Evolutionary conservation across 2,888 invertebrate genomes (phyloP).

Genomic region (Calameuta idolon): DNA sequence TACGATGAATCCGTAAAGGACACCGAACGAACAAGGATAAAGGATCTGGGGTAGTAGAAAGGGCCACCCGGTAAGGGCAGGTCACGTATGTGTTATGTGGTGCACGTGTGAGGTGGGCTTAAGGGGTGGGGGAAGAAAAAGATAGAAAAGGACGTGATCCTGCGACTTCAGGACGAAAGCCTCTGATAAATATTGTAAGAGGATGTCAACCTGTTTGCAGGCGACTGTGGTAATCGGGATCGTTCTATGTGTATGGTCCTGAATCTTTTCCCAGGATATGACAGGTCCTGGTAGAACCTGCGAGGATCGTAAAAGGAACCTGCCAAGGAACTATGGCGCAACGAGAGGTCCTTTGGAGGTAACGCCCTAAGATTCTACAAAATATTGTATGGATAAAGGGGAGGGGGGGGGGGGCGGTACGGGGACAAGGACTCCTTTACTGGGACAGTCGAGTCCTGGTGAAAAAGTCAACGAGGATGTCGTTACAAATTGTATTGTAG

Average conservation of each 20-base stretch:
- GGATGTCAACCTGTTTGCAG: constrained; percentile 48
- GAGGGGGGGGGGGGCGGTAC: not conserved
- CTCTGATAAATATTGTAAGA: constrained; percentile 43
- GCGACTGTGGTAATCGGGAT: constrained; percentile 33
- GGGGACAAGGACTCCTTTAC: not conserved
- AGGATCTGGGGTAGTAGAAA: not conserved
- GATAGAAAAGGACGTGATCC: not conserved
- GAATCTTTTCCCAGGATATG: constrained; percentile 36
- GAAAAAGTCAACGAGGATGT: not conserved
- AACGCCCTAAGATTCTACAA: not conserved
- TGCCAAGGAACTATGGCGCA: not conserved
- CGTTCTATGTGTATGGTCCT: constrained; percentile 11
- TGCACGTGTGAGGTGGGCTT: not conserved
- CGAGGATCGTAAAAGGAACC: not conserved
- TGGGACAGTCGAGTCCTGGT: not conserved
- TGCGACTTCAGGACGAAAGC: constrained; percentile 16
- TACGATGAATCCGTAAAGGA: not conserved
- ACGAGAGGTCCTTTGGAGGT: not conserved
- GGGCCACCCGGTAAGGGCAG: not conserved
- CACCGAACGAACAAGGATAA: not conserved
- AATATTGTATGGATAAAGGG: not conserved
- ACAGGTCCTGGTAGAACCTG: not conserved
- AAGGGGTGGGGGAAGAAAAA: not conserved
- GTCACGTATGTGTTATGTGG: not conserved
- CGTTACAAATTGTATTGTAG: not conserved